These are phyloP conservation scores for Sebastes matsubarae DNA, from an alignment of 2,797 vertebrate species.

Conservation along the genomic window DNA sequence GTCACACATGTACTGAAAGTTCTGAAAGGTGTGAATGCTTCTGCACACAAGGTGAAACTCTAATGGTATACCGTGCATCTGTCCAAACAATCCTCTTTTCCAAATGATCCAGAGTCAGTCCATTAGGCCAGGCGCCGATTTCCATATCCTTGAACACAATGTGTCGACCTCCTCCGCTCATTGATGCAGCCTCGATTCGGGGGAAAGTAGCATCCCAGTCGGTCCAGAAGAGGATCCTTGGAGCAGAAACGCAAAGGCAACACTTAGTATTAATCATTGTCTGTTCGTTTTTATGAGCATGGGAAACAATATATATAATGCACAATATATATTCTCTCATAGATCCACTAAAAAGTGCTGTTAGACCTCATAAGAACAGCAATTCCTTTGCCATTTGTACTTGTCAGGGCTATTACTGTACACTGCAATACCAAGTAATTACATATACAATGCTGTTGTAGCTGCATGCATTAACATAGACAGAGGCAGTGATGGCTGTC, in stretches of 20 bases:
- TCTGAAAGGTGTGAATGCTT: slow-evolving; percentile 2
- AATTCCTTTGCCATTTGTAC: not conserved
- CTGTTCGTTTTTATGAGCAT: not conserved
- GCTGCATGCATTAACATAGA: slow-evolving; percentile 33
- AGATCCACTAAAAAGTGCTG: not conserved
- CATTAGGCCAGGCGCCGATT: slow-evolving; percentile 98
- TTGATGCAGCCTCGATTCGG: slow-evolving; percentile 96
- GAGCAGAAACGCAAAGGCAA: slow-evolving; percentile 27
- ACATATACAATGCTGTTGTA: slow-evolving; percentile 20
- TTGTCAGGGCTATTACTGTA: not conserved
- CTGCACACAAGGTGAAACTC: not conserved
- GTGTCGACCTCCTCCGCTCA: slow-evolving; percentile 94
- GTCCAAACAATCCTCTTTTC: slow-evolving; percentile 99
- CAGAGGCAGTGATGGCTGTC: slow-evolving; percentile 23
- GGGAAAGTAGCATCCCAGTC: slow-evolving; percentile 99
- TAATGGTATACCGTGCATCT: slow-evolving; percentile 90
- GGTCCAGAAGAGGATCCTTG: slow-evolving; percentile 98
- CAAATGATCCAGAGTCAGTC: slow-evolving; percentile 96
- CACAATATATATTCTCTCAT: not conserved
- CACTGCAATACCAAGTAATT: slow-evolving; percentile 4
- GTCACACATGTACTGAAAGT: not conserved
- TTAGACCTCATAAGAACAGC: not conserved
- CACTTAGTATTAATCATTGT: not conserved
- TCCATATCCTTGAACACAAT: slow-evolving; percentile 99
- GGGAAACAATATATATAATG: not conserved